Evolutionary conservation across 1,140 invertebrate species (phyloP).

Genomic region (Pollicipes pollicipes): DNA sequence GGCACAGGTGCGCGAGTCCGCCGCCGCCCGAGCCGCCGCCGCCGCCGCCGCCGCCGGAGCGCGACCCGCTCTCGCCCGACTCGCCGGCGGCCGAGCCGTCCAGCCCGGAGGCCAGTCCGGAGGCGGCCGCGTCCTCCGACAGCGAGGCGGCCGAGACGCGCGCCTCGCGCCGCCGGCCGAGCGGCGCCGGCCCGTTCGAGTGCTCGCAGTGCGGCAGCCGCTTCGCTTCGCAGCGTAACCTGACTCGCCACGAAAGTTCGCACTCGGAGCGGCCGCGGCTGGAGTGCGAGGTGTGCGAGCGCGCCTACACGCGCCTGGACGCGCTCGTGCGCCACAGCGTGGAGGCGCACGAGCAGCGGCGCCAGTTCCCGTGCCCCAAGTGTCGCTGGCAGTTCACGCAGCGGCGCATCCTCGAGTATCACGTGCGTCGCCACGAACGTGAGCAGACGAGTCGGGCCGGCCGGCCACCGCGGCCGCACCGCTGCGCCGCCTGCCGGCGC

Average conservation of each 20-base stretch:
- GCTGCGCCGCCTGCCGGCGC: neutral
- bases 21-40: no score
- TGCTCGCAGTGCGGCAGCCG: neutral
- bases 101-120: no score
- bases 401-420: neutral
- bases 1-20: neutral
- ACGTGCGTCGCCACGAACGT: neutral
- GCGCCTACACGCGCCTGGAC: neutral
- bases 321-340: neutral
- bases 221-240: neutral
- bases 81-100: no score
- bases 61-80: no score
- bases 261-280: neutral
- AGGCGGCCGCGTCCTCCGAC: neutral
- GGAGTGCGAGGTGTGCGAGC: neutral
- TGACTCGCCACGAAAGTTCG: neutral
- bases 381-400: neutral
- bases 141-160: neutral
- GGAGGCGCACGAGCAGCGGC: neutral
- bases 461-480: no score
- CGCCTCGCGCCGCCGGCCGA: no score
- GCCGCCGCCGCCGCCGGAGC: no score
- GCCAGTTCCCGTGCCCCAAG: neutral
- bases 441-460: neutral
- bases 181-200: neutral